Conservation (phyloP, 2,113 vertebrate species). For the Thunnus maccoyii region DNA sequence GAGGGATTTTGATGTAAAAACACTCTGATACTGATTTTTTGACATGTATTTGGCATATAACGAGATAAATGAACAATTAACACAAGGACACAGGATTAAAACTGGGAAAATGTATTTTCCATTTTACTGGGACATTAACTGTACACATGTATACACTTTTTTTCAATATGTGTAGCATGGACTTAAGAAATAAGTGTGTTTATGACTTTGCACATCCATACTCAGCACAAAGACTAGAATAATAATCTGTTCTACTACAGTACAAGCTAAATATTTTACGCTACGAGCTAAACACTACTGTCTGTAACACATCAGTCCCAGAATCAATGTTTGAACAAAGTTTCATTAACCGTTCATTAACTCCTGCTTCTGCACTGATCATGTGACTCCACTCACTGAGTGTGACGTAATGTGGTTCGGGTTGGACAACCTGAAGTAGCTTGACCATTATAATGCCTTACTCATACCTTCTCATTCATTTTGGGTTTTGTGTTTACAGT, state of each 20-base stretch:
- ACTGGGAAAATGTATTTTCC: too few relatives aligned
- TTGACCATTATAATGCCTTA: constrained; percentile 82
- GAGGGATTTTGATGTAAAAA: too few relatives aligned
- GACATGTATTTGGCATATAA: too few relatives aligned
- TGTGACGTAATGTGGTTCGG: constrained; percentile 50
- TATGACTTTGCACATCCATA: constrained; percentile 57
- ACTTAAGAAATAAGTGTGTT: constrained; percentile 39
- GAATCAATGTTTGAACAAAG: background rate
- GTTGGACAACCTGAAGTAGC: constrained; percentile 72
- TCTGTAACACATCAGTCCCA: constrained; percentile 33
- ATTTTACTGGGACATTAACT: background rate
- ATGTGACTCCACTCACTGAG: constrained; percentile 53
- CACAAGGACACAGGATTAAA: too few relatives aligned
- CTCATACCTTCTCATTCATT: constrained; percentile 60
- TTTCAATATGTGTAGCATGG: constrained; percentile 67
- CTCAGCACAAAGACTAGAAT: constrained; percentile 39
- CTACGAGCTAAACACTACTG: constrained; percentile 34
- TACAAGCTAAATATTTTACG: constrained; percentile 17
- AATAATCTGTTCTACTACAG: constrained; percentile 6
- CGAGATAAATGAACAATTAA: too few relatives aligned
- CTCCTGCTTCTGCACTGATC: constrained; percentile 57
- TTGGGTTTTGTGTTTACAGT: constrained; percentile 69
- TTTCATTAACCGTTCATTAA: constrained; percentile 39
- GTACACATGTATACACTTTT: constrained; percentile 54
- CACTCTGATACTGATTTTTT: too few relatives aligned